Evolutionary conservation across 2,888 invertebrate species (phyloP).

Genomic region (Tipula vernalis): DNA sequence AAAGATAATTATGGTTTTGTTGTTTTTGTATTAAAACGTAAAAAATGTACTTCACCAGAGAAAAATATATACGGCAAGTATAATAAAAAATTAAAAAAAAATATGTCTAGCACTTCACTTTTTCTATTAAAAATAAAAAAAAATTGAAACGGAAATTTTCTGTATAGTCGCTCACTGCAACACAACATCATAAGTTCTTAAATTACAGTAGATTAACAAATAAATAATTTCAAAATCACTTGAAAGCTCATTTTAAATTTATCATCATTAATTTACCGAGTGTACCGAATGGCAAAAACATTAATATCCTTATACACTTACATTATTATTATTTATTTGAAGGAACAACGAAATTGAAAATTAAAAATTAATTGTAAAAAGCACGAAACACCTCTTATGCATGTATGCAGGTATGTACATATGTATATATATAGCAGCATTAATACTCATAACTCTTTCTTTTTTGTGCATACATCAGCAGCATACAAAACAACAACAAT

Average conservation of each 20-base stretch:
- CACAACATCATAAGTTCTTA: neutral
- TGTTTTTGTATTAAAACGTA: neutral
- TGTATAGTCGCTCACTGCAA: neutral
- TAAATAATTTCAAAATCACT: neutral
- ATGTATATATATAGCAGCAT: neutral
- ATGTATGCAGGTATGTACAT: too few species aligned
- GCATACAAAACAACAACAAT: neutral
- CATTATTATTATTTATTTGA: neutral
- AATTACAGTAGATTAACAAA: neutral
- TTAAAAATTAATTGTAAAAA: constrained; percentile 4
- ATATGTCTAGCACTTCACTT: neutral
- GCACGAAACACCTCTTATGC: neutral
- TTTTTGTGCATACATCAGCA: neutral
- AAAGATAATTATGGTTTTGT: neutral
- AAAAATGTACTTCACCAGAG: neutral
- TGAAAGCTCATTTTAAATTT: neutral
- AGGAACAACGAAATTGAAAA: neutral
- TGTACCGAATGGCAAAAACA: neutral
- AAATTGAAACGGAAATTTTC: neutral
- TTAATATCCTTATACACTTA: neutral
- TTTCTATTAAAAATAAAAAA: neutral
- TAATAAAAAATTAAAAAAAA: neutral
- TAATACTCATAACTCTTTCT: neutral
- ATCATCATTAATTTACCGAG: neutral
- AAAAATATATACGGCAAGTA: neutral